Evolutionary conservation across 1,140 invertebrate species (phyloP).

Genomic region (Bombus haemorrhoidalis): DNA sequence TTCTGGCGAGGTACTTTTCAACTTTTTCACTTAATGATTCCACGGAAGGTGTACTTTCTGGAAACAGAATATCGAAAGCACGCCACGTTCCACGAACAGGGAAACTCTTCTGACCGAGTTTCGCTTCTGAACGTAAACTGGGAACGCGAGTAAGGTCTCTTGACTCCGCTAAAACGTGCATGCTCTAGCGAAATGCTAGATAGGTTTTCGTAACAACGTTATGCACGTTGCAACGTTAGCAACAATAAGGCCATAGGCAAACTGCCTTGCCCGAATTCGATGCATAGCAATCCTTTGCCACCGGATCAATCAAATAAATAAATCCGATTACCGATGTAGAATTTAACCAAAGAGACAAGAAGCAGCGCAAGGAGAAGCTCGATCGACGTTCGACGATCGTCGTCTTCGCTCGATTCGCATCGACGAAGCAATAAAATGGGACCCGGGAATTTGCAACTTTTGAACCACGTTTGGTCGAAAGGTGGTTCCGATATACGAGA

Average conservation of each 20-base stretch:
- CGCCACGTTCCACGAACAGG: not conserved
- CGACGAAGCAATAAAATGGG: no score
- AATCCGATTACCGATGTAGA: not conserved
- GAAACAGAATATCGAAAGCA: not conserved
- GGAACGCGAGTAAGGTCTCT: not conserved
- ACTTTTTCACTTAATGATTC: not conserved
- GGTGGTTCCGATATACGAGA: no score
- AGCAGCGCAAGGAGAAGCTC: not conserved
- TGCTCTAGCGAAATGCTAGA: not conserved
- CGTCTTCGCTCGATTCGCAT: no score
- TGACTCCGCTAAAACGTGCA: not conserved
- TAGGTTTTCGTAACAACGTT: not conserved
- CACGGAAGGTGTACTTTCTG: not conserved
- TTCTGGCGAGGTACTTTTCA: not conserved
- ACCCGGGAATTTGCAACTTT: no score
- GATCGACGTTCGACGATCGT: not conserved
- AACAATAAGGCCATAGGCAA: not conserved
- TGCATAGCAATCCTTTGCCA: not conserved
- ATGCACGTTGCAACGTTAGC: not conserved
- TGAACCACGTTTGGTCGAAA: no score
- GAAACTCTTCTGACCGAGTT: conserved; percentile 25
- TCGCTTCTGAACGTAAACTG: conserved; percentile 6
- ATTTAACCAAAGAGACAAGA: not conserved
- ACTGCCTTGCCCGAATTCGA: not conserved
- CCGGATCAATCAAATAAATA: not conserved